phyloP scores from a whole-genome alignment of 2,113 vertebrate genomes.

The Glaucidium brasilianum region DNA sequence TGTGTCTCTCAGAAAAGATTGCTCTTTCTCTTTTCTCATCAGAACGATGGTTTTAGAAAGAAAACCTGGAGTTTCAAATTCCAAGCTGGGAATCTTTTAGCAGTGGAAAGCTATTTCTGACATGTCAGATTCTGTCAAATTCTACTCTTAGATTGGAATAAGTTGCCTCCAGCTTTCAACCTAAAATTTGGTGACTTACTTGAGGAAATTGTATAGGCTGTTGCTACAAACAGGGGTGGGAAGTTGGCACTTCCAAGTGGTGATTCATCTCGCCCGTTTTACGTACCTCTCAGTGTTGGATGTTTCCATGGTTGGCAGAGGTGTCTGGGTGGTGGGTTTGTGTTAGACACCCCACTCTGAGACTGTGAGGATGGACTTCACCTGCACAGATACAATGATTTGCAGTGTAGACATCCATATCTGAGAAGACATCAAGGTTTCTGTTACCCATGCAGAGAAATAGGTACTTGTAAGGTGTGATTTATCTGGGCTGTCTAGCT shows the following conservation, averaged over 20 bases:
- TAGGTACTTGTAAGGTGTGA: not conserved
- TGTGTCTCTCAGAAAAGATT: not conserved
- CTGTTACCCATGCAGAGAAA: not conserved
- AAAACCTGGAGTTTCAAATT: not conserved
- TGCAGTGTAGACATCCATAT: not conserved
- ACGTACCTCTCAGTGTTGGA: not conserved
- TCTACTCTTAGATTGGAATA: not conserved
- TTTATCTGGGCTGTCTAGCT: not conserved
- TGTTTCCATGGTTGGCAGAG: not conserved
- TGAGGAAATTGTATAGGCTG: not conserved
- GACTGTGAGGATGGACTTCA: not conserved
- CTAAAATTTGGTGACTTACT: not conserved
- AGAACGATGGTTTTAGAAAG: not conserved
- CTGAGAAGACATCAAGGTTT: not conserved
- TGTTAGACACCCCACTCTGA: not conserved
- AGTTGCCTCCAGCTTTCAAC: not conserved
- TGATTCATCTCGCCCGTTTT: not conserved
- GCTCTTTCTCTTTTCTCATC: not conserved
- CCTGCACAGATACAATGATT: not conserved
- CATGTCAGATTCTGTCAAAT: not conserved
- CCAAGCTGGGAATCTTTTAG: not conserved
- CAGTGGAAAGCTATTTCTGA: not conserved
- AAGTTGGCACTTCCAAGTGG: not conserved
- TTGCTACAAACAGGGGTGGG: not conserved
- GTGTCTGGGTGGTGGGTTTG: not conserved